These are phyloP conservation scores for Calyptomena viridis DNA, from an alignment of 2,113 vertebrate species.

Conservation along the genomic window DNA sequence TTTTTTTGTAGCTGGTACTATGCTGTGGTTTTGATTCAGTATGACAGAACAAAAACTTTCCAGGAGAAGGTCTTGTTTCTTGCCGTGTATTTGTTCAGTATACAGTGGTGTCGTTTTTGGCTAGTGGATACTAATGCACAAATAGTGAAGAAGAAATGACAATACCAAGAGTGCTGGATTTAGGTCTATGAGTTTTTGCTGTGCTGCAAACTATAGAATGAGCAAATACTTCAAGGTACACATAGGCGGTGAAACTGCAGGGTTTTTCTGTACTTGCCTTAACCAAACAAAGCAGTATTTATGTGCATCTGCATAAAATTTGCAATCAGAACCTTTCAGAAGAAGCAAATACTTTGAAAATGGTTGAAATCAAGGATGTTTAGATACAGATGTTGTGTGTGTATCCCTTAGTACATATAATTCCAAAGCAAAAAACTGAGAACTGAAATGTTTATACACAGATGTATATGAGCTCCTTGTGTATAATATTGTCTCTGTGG, in stretches of 20 bases:
- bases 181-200: background rate
- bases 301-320: constrained; percentile 3
- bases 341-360: background rate
- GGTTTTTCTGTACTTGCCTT: background rate
- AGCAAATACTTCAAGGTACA: background rate
- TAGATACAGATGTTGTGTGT: background rate
- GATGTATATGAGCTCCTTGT: background rate
- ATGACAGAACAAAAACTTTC: background rate
- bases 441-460: background rate
- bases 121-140: background rate
- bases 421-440: background rate
- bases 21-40: background rate
- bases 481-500: background rate
- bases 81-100: background rate
- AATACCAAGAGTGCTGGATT: background rate
- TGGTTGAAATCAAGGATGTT: constrained; percentile 37
- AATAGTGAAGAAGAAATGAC: background rate
- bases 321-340: constrained; percentile 30
- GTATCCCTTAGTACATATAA: background rate
- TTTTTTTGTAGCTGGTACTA: background rate
- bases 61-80: background rate
- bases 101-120: background rate
- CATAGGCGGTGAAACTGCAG: background rate
- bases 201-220: background rate
- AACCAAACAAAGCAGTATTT: background rate